phyloP scores from a whole-genome alignment of 2,797 vertebrate genomes.

The Schizothorax lantsangensis region DNA sequence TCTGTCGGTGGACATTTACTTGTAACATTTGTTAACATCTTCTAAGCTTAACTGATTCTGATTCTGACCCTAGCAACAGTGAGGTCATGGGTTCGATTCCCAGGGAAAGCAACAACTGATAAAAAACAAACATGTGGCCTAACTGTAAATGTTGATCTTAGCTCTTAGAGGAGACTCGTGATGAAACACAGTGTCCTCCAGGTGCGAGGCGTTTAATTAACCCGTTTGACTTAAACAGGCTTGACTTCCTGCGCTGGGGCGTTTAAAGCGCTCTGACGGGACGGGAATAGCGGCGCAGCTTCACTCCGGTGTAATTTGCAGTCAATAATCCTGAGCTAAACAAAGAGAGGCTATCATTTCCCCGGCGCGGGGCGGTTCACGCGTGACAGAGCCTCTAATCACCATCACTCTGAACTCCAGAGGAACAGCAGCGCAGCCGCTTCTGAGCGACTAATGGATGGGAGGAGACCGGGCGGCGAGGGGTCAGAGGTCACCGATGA shows the following conservation, averaged over 20 bases:
- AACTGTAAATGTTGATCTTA: background rate
- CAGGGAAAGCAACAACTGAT: background rate
- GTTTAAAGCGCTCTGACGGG: background rate
- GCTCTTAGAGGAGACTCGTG: background rate
- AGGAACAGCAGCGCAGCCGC: slow-evolving; percentile 30
- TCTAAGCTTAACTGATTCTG: background rate
- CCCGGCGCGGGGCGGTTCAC: slow-evolving; percentile 47
- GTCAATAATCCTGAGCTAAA: slow-evolving; percentile 60
- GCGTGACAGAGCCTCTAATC: slow-evolving; percentile 46
- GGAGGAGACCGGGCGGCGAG: background rate
- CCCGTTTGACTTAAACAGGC: slow-evolving; percentile 69
- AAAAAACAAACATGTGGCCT: background rate
- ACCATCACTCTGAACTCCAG: slow-evolving; percentile 51
- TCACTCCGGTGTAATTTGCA: slow-evolving; percentile 71
- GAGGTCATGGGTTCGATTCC: background rate
- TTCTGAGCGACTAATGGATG: background rate
- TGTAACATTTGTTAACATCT: too few relatives aligned
- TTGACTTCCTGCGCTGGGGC: slow-evolving; percentile 64
- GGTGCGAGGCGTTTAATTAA: slow-evolving; percentile 72
- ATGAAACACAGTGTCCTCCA: slow-evolving; percentile 68
- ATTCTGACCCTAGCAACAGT: background rate
- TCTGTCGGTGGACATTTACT: too few relatives aligned
- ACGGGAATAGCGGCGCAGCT: slow-evolving; percentile 43
- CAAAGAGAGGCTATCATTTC: slow-evolving; percentile 65
- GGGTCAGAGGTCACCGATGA: slow-evolving; percentile 1